Conservation (phyloP, 2,888 invertebrate species). For the Mycogona germanica region DNA sequence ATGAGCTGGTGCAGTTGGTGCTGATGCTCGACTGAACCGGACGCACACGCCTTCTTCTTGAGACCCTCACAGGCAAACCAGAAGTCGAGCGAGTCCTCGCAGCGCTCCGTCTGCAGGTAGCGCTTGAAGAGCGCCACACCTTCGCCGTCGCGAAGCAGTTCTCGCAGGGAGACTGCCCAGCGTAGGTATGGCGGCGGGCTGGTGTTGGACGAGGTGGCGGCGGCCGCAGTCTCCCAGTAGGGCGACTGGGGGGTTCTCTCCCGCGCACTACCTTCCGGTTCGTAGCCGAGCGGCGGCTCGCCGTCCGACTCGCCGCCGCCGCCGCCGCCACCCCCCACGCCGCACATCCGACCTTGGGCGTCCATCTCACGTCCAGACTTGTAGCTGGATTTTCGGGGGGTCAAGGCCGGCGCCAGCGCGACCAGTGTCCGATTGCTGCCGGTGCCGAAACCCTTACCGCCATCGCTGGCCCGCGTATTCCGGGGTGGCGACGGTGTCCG, state of each 20-base stretch:
- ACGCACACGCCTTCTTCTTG: conserved; percentile 42
- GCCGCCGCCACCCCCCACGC: neutral
- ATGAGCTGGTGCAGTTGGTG: conserved; percentile 50
- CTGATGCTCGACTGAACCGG: conserved; percentile 41
- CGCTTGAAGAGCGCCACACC: conserved; percentile 73
- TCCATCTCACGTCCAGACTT: neutral
- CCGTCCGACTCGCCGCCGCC: neutral
- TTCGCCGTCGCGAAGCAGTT: conserved; percentile 74
- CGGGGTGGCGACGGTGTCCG: neutral
- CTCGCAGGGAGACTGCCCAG: conserved; percentile 77
- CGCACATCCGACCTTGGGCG: neutral
- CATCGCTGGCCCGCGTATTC: neutral
- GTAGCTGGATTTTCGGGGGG: conserved; percentile 6
- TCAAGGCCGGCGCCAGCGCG: conserved; percentile 4
- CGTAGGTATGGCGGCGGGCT: conserved; percentile 70
- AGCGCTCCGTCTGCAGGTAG: conserved; percentile 34
- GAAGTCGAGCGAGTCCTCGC: conserved; percentile 41
- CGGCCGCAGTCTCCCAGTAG: conserved; percentile 25
- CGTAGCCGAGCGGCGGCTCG: conserved; percentile 42
- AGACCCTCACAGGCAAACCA: conserved; percentile 80
- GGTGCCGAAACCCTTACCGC: too few relatives aligned
- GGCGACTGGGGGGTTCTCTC: conserved; percentile 35
- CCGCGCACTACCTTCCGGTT: conserved; percentile 44
- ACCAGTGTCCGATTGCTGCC: neutral
- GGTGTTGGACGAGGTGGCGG: conserved; percentile 34